phyloP scores from a whole-genome alignment of 2,888 invertebrate genomes.

The Papilio elwesi region DNA sequence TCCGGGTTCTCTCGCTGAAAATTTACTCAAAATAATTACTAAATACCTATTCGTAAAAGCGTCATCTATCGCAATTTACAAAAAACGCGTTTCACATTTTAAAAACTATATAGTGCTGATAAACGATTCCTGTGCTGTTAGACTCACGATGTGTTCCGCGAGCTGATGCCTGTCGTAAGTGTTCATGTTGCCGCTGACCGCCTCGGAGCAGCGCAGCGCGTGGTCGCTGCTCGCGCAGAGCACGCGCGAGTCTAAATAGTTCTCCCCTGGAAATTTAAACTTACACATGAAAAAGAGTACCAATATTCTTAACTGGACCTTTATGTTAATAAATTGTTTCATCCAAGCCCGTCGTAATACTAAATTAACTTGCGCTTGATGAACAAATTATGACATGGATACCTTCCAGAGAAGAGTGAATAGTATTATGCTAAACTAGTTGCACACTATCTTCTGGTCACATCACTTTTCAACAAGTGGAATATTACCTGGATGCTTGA shows the following conservation, averaged over 20 bases:
- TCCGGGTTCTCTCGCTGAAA: slow-evolving; percentile 63
- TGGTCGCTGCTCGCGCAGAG: slow-evolving; percentile 69
- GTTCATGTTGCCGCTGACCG: slow-evolving; percentile 71
- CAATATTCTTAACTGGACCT: too few relatives aligned
- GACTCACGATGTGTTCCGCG: slow-evolving; percentile 75
- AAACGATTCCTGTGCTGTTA: neutral
- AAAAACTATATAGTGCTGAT: neutral
- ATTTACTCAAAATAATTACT: too few relatives aligned
- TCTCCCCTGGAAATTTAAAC: slow-evolving; percentile 58
- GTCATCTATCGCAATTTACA: too few relatives aligned
- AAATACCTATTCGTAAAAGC: too few relatives aligned
- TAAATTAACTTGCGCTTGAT: too few relatives aligned
- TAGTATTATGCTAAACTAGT: too few relatives aligned
- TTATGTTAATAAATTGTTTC: too few relatives aligned
- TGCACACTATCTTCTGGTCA: too few relatives aligned
- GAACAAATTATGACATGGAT: too few relatives aligned
- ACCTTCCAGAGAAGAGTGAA: too few relatives aligned
- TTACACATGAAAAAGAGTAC: neutral
- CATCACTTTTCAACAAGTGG: too few relatives aligned
- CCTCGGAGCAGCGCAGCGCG: slow-evolving; percentile 64
- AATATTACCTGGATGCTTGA: slow-evolving; percentile 62
- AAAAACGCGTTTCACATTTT: neutral
- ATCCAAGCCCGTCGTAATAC: too few relatives aligned
- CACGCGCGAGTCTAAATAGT: slow-evolving; percentile 68
- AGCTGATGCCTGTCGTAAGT: slow-evolving; percentile 79